Percentiles rank a stretch among this genome's conserved stretches.
Conservation (phyloP, 2,888 invertebrate genomes). For the Pseudoips prasinana region DNA sequence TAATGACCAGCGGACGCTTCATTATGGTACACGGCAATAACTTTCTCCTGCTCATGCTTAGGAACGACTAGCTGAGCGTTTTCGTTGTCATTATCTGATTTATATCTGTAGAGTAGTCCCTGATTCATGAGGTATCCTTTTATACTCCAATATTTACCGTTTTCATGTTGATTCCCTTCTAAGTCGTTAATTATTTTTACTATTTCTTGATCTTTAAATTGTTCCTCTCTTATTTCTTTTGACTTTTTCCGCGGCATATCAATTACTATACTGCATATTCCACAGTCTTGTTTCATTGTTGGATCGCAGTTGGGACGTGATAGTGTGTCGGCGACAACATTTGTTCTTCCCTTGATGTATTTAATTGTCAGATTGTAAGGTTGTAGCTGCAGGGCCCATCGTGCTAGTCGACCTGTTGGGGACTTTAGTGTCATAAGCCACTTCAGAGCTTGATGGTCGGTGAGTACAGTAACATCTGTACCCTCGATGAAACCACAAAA, state of each 20-base stretch:
- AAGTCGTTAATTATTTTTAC: not conserved
- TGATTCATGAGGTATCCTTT: too few relatives aligned
- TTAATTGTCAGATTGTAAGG: constrained; percentile 2
- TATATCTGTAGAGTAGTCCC: too few relatives aligned
- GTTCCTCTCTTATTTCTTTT: too few relatives aligned
- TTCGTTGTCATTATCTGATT: not conserved
- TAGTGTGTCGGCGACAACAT: constrained; percentile 3
- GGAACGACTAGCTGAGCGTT: constrained; percentile 1
- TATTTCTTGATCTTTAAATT: constrained; percentile 3
- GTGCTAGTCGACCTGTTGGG: too few relatives aligned
- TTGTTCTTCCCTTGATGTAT: too few relatives aligned
- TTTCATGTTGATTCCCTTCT: not conserved
- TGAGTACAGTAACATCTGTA: too few relatives aligned
- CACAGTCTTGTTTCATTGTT: too few relatives aligned
- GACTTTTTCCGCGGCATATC: not conserved
- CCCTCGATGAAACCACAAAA: too few relatives aligned
- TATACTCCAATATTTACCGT: not conserved
- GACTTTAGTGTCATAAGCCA: too few relatives aligned
- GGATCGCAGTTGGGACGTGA: constrained; percentile 5
- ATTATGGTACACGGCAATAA: not conserved
- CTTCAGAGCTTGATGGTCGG: too few relatives aligned
- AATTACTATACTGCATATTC: not conserved
- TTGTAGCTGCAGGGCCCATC: constrained; percentile 3
- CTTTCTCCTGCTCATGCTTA: not conserved
- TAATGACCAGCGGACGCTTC: too few relatives aligned